Evolutionary conservation across 2,113 vertebrate species (phyloP).

Genomic region (Thamnophis sirtalis): DNA sequence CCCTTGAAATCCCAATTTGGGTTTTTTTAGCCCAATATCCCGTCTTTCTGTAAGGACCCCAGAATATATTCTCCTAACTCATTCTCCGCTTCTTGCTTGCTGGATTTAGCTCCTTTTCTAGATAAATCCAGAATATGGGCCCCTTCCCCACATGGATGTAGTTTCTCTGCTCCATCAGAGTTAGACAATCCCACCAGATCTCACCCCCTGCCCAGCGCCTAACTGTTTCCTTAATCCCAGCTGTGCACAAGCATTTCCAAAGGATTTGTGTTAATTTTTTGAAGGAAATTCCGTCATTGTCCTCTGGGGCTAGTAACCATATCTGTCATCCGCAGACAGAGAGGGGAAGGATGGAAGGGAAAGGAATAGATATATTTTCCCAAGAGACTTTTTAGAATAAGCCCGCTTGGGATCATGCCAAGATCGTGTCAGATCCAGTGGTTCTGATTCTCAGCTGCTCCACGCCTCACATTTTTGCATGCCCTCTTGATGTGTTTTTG

Average conservation of each 20-base stretch:
- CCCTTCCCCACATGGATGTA: not conserved
- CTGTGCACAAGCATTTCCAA: not conserved
- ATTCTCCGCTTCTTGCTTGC: not conserved
- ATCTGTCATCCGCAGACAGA: slow-evolving; percentile 16
- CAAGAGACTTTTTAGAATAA: not conserved
- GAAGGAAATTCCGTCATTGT: slow-evolving; percentile 29
- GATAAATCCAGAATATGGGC: not conserved
- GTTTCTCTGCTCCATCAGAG: not conserved
- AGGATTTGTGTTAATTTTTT: not conserved
- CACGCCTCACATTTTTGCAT: not conserved
- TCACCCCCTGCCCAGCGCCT: not conserved
- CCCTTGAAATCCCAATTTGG: not conserved
- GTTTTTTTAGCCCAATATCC: not conserved
- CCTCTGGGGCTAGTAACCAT: slow-evolving; percentile 2
- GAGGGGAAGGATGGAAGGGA: slow-evolving; percentile 8
- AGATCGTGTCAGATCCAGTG: not conserved
- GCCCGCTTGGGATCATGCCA: not conserved
- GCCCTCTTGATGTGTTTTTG: not conserved
- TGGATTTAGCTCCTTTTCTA: not conserved
- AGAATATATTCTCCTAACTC: not conserved
- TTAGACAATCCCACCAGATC: not conserved
- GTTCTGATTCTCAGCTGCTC: not conserved
- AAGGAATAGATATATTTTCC: slow-evolving; percentile 24
- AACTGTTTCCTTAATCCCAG: not conserved
- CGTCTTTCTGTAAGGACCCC: too few species aligned